These are phyloP conservation scores for Hyperoplus immaculatus DNA, from an alignment of 2,797 vertebrate species.

Conservation along the genomic window DNA sequence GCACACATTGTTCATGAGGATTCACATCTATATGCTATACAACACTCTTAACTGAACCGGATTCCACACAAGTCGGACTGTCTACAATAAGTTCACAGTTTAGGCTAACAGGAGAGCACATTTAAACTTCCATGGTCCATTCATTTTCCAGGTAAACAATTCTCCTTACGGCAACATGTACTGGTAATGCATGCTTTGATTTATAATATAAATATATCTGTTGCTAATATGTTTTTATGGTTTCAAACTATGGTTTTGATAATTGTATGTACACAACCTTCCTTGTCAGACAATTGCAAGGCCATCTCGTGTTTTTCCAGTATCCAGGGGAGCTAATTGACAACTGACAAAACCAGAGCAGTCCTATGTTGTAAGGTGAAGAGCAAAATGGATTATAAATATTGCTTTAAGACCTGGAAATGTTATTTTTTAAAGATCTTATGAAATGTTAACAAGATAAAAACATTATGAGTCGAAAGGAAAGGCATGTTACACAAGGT, in stretches of 20 bases:
- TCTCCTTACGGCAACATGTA: conserved; percentile 19
- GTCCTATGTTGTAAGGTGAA: background rate
- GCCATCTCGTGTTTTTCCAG: background rate
- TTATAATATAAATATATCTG: background rate
- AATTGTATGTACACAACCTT: conserved; percentile 10
- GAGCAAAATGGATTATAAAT: conserved; percentile 16
- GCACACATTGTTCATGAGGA: conserved; percentile 55
- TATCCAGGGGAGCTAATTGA: background rate
- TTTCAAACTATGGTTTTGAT: conserved; percentile 19
- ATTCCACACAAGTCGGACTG: conserved; percentile 43
- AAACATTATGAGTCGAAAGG: conserved; percentile 3
- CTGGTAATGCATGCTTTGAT: conserved; percentile 45
- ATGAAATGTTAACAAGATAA: conserved; percentile 22
- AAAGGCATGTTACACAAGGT: background rate
- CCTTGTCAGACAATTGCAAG: background rate
- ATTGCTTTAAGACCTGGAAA: conserved; percentile 24
- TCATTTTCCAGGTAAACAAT: conserved; percentile 7
- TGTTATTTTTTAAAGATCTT: conserved; percentile 6
- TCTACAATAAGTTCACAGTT: conserved; percentile 49
- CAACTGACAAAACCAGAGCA: background rate
- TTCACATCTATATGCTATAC: conserved; percentile 52
- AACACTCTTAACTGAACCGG: conserved; percentile 33
- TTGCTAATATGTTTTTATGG: conserved; percentile 15
- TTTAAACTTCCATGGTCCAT: conserved; percentile 2
- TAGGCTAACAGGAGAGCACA: conserved; percentile 23